Conservation (phyloP, 2,113 vertebrate genomes). For the Rhegmatorhina hoffmannsi region DNA sequence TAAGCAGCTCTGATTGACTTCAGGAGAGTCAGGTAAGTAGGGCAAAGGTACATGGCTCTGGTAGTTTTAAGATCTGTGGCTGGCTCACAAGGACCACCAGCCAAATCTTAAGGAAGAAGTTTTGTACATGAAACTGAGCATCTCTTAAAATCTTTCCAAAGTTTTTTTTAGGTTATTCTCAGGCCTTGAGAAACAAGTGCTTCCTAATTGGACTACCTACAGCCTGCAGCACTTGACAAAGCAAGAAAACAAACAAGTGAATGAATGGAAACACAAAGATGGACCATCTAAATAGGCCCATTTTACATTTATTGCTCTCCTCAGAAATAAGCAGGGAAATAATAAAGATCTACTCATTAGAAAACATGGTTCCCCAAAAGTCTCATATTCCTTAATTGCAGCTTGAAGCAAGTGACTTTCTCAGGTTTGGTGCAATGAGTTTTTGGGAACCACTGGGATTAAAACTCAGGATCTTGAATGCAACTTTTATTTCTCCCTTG, state of each 20-base stretch:
- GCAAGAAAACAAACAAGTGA: neutral
- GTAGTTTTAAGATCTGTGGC: neutral
- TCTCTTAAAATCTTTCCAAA: neutral
- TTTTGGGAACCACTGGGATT: constrained; percentile 11
- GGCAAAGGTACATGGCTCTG: neutral
- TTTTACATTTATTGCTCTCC: constrained; percentile 26
- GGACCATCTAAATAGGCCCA: neutral
- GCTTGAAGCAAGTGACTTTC: constrained; percentile 51
- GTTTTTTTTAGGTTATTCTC: neutral
- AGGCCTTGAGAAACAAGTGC: neutral
- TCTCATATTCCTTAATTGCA: constrained; percentile 7
- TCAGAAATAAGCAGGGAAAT: constrained; percentile 23
- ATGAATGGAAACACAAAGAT: neutral
- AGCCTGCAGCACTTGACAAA: neutral
- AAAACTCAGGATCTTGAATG: constrained; percentile 38
- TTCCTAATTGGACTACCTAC: neutral
- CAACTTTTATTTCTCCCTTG: constrained; percentile 47
- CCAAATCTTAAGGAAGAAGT: neutral
- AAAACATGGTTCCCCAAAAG: constrained; percentile 15
- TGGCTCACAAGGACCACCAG: neutral
- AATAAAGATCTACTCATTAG: constrained; percentile 10
- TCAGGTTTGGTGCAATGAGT: constrained; percentile 28
- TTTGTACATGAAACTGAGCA: neutral
- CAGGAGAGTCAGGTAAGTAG: neutral
- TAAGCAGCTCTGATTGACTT: neutral